A percentile compares a stretch with the other conserved stretches of the same genome.
Evolutionary conservation across 1,140 invertebrate genomes (phyloP).

Genomic region (Chlorops oryzae): DNA sequence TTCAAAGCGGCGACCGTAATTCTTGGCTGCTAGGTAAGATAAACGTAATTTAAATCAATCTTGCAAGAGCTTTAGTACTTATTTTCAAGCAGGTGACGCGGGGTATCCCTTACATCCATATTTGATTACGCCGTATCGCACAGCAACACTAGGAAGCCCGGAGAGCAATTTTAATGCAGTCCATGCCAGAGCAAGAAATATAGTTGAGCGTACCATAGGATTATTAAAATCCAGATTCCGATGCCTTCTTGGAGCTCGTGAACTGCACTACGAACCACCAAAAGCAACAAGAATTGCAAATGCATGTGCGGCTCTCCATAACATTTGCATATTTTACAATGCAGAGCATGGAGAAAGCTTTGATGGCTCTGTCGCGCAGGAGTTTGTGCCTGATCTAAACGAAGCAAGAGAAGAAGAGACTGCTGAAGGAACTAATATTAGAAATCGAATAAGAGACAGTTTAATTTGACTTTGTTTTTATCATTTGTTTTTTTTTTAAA

Average conservation of each 20-base stretch:
- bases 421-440: no score
- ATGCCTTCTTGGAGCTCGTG: neutral
- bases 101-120: neutral
- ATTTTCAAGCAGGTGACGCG: neutral
- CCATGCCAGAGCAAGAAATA: neutral
- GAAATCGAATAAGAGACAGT: no score
- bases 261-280: neutral
- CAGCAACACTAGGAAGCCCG: neutral
- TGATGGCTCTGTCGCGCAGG: neutral
- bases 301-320: neutral
- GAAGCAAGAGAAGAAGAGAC: no score
- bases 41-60: neutral
- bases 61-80: neutral
- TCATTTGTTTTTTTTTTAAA: no score
- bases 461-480: no score
- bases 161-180: neutral
- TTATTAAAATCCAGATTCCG: neutral
- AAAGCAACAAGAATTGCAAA: no score
- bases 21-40: neutral
- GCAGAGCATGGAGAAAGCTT: neutral
- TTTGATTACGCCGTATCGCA: neutral
- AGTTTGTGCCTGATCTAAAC: no score
- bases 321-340: neutral
- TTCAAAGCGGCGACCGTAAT: neutral
- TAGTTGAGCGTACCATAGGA: neutral